Evolutionary conservation across 2,888 invertebrate genomes (phyloP), one percentile per base, ranked within the genome.

Genomic region (Xestia xanthographa): DNA sequence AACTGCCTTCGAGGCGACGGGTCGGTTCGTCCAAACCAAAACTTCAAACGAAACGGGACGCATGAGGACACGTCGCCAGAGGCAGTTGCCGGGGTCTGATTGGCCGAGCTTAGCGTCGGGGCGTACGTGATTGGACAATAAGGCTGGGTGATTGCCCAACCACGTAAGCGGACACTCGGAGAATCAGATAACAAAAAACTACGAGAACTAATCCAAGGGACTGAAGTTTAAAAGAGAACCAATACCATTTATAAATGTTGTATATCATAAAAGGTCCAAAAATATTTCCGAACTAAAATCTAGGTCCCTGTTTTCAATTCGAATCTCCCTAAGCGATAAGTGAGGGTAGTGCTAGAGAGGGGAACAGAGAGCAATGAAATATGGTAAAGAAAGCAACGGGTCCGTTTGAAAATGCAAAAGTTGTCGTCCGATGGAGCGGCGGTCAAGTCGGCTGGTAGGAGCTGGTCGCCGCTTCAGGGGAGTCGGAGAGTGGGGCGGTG

Each of bases 91-190:
- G 88, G 92, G 88, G 90, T 94, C 95, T 92, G 94, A 93, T 94
- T 91, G 92, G 91, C 90, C 93, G 93, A 93, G 95, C 91, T 91
- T 89, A 82, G 86, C 86, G 96, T 96, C 96, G 77, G 89, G 91
- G 95, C 96, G 92, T 95, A 94, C 97, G 41, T 96, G 97, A 97
- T 97, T 97, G 97, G 97, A 96, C 97, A 97, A 97, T 97, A 97
- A 97, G 98, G 97, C 97, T 97, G 97, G 97, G 97, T 96, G 95
- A 97, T 97, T 97, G 97, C 97, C 97, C 97, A 97, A 97, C 97
- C 97, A 96, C 95, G 97, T 95, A 95, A 95, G 97, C 97, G 97
- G 96, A 96, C 96, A 93, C 96, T 93, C 94, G 90, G 85, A 90
- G 90, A 92, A 93, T 94, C 95, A 95, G 95, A 95, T 86, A 90